phyloP scores from a whole-genome alignment of 2,113 vertebrate genomes.

The Pipra filicauda region DNA sequence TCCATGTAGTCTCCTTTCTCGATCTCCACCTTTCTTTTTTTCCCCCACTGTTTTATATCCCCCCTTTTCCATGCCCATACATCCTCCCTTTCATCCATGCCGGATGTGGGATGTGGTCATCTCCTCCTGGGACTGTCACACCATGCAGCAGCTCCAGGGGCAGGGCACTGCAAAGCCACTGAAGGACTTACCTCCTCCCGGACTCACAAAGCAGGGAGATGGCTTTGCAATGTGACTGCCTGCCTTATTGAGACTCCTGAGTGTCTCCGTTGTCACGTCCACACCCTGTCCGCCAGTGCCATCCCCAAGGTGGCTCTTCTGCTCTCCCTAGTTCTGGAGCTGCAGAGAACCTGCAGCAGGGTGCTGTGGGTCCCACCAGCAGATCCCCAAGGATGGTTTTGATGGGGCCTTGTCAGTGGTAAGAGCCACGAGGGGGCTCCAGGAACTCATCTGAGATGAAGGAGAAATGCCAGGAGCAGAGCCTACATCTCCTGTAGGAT shows the following conservation, averaged over 20 bases:
- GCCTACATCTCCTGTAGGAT: background rate
- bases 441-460: background rate
- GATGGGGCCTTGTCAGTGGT: background rate
- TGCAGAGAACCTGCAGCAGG: background rate
- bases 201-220: background rate
- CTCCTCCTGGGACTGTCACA: background rate
- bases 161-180: background rate
- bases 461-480: background rate
- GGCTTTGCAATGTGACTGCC: background rate
- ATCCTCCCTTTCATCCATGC: background rate
- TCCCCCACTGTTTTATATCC: rapidly evolving
- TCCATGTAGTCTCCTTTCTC: background rate
- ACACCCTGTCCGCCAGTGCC: background rate
- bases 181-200: background rate
- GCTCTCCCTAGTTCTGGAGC: background rate
- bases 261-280: background rate
- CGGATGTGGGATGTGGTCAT: background rate
- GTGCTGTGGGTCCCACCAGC: background rate
- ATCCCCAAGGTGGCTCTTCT: background rate
- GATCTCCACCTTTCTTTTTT: background rate
- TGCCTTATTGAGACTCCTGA: background rate
- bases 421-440: constrained; percentile 63
- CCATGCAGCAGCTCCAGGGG: rapidly evolving
- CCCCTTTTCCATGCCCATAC: rapidly evolving
- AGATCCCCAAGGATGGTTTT: background rate